Conservation (phyloP, 2,113 vertebrate species). For the Nothocercus nigrocapillus region DNA sequence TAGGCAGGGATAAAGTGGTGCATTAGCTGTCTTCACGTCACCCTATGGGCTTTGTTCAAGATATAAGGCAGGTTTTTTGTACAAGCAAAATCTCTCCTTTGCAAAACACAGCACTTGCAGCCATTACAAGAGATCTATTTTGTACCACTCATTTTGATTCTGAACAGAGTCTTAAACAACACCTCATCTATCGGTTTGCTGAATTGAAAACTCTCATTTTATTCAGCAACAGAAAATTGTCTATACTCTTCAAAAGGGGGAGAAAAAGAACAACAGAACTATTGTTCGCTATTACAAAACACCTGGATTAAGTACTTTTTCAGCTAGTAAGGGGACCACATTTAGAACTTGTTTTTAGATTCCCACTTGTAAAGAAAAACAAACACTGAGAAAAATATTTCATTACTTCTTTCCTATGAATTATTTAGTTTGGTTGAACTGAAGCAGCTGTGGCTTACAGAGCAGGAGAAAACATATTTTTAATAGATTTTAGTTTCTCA, state of each 20-base stretch:
- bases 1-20: not conserved
- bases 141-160: not conserved
- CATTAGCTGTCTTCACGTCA: not conserved
- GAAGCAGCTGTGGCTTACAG: not conserved
- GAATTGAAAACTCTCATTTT: not conserved
- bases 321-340: not conserved
- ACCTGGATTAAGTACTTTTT: not conserved
- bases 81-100: not conserved
- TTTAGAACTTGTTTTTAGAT: not conserved
- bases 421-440: not conserved
- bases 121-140: not conserved
- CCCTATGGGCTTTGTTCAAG: not conserved
- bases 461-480: fast-evolving
- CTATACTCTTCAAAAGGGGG: not conserved
- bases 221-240: not conserved
- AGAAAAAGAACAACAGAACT: not conserved
- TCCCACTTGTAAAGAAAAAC: not conserved
- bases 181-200: not conserved
- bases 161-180: not conserved
- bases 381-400: not conserved
- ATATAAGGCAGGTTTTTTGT: not conserved
- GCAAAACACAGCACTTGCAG: not conserved
- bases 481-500: not conserved
- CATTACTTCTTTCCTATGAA: not conserved
- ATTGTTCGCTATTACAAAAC: not conserved